These are phyloP conservation scores for Antennarius maculatus DNA, from an alignment of 2,797 vertebrate species.

Conservation along the genomic window DNA sequence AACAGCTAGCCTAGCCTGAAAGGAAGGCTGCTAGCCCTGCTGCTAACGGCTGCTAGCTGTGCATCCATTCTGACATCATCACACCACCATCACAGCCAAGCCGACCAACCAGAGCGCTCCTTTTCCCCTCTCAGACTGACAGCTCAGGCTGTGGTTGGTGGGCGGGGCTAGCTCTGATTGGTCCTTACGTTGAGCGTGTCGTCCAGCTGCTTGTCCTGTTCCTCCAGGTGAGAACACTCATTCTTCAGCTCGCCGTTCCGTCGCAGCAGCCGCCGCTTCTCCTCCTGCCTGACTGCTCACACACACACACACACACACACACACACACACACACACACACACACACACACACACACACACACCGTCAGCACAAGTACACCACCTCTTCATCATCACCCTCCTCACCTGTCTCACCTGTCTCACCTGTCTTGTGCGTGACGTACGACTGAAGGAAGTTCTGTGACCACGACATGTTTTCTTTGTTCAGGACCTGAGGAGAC, in stretches of 20 bases:
- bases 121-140: no score
- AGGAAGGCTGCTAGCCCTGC: no score
- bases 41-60: no score
- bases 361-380: not conserved
- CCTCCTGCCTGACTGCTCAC: constrained; percentile 91
- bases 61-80: no score
- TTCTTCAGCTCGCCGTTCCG: constrained; percentile 89
- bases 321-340: constrained; percentile 23
- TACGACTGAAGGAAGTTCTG: constrained; percentile 96
- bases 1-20: no score
- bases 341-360: not conserved
- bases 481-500: constrained; percentile 89
- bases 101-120: no score
- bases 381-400: no score
- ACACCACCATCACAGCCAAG: no score
- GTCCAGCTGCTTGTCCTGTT: constrained; percentile 88
- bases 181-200: constrained; percentile 84
- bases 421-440: constrained; percentile 96
- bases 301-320: constrained; percentile 38
- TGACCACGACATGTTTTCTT: constrained; percentile 92
- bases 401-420: not conserved
- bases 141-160: not conserved
- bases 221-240: constrained; percentile 89
- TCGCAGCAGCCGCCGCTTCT: constrained; percentile 90
- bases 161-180: not conserved